A percentile compares a stretch with the other conserved stretches of the same genome.
These are phyloP conservation scores for Gallinago jamesoni DNA, from an alignment of 2,113 vertebrate genomes.

Conservation along the genomic window DNA sequence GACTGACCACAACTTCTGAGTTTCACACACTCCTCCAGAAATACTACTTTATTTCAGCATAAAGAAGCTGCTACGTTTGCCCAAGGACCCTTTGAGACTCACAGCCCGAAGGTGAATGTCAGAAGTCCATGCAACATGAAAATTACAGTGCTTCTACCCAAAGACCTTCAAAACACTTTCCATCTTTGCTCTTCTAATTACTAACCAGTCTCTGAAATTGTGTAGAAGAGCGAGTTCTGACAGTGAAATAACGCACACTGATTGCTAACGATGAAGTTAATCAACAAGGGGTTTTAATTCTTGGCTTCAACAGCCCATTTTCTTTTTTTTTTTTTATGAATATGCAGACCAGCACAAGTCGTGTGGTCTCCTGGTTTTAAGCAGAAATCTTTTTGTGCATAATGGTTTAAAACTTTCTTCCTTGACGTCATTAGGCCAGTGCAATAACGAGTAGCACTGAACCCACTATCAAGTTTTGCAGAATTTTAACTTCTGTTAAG, in stretches of 20 bases:
- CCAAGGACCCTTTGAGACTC: neutral
- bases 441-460: neutral
- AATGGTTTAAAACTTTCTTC: neutral
- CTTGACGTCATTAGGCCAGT: neutral
- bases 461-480: neutral
- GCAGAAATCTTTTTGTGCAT: neutral
- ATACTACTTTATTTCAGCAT: neutral
- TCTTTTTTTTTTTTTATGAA: neutral
- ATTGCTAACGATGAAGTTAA: neutral
- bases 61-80: neutral
- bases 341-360: neutral
- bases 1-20: no score
- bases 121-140: no score
- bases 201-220: neutral
- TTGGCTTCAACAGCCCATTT: neutral
- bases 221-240: neutral
- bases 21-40: neutral
- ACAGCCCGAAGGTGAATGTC: accelerated
- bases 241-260: neutral
- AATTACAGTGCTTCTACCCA: accelerated
- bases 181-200: neutral
- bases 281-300: neutral
- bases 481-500: neutral
- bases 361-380: neutral
- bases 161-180: neutral